These are phyloP conservation scores for Molanna angustata DNA, from an alignment of 2,888 invertebrate genomes.

Conservation along the genomic window DNA sequence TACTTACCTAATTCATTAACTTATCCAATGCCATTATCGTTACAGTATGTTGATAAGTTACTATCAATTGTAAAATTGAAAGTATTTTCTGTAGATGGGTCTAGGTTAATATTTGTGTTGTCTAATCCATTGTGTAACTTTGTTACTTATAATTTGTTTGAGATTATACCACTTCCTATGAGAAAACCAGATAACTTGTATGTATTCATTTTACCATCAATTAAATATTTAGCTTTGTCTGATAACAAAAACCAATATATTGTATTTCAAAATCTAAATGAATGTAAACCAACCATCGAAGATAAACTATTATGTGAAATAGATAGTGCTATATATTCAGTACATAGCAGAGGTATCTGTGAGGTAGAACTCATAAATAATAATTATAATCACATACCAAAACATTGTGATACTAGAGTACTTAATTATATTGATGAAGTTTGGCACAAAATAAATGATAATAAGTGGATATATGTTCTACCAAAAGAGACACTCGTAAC, in stretches of 20 bases:
- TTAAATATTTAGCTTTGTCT: constrained; percentile 1
- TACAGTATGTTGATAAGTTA: constrained; percentile 1
- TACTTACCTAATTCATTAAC: neutral
- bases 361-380: constrained; percentile 4
- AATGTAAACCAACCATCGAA: neutral
- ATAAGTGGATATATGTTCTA: constrained; percentile 2
- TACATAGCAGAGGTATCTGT: neutral
- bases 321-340: constrained; percentile 2
- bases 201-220: constrained; percentile 6
- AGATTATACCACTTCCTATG: neutral
- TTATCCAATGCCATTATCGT: neutral
- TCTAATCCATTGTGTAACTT: constrained; percentile 2
- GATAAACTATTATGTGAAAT: neutral
- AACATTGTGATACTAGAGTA: constrained; percentile 3
- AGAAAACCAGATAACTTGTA: constrained; percentile 2
- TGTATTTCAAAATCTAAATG: constrained; percentile 5
- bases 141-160: constrained; percentile 5
- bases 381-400: neutral
- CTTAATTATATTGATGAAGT: constrained; percentile 9
- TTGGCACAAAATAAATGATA: constrained; percentile 10
- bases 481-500: constrained; percentile 4
- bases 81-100: neutral
- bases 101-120: constrained; percentile 7
- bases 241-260: constrained; percentile 6
- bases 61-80: neutral